Evolutionary conservation across 1,140 invertebrate genomes (phyloP), one percentile per base, ranked within the genome.

Genomic region (Aphidius gifuensis): DNA sequence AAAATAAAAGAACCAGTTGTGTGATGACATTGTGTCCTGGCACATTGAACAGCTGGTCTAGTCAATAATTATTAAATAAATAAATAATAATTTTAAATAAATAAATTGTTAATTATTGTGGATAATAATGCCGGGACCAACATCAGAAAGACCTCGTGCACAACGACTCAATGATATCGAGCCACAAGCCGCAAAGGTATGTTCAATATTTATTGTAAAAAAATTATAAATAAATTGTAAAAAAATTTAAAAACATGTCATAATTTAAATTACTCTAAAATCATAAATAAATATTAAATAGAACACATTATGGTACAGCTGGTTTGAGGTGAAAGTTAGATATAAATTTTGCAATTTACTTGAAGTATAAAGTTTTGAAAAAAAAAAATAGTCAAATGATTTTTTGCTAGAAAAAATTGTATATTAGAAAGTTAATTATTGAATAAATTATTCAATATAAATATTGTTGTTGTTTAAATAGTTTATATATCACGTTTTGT

Each of bases 151-250:
- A 68, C 78, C 78, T 64, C 76, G 79, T 54, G 79, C 76, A n/a
- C 77, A 78, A 63, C 71, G 76, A 62, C 75, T 80, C 45, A 81
- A 69, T 59, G 78, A 81, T 64, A 78, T 81, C 66, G 79, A 81
- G 70, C 74, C 76, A 16, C 77, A 78, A 44, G 58, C 70, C n/a
- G 66, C 70, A 16, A 80, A 80, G 71, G 78, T 80, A 58, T 71
- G 71, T 56, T 4, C 38, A 9, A 53, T 60, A 48, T 59, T 32
- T 5, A 58, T 55, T 49, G 1, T 60, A 60, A 6, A 7, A 44
- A 6, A 48, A 9, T 4, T 50, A 43, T 7, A 58, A 11, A 58
- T n/a, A n/a, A n/a, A n/a, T n/a, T n/a, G n/a, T n/a, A n/a, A n/a
- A n/a, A n/a, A n/a, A n/a, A n/a, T n/a, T n/a, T n/a, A n/a, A 53